These are phyloP conservation scores for Polia nebulosa DNA, from an alignment of 2,888 invertebrate genomes.

Conservation along the genomic window DNA sequence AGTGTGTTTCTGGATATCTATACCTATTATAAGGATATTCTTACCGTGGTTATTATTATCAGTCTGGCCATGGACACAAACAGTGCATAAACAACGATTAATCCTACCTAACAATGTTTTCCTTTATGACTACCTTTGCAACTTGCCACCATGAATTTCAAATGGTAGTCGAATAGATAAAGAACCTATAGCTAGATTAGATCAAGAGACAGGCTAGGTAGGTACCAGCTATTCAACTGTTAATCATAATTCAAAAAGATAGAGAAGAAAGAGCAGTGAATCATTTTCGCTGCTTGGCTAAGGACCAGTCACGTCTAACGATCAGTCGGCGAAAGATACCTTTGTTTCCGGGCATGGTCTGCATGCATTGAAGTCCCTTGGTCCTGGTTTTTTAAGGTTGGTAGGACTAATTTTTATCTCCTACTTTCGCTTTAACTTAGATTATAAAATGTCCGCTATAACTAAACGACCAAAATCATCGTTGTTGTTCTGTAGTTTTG, in stretches of 20 bases:
- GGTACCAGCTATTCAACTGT: not conserved
- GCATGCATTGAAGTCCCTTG: not conserved
- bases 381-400: not conserved
- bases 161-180: not conserved
- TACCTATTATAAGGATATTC: too few relatives aligned
- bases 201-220: not conserved
- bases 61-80: not conserved
- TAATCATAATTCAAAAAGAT: not conserved
- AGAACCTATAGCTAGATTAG: too few relatives aligned
- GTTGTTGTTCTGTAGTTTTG: not conserved
- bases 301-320: too few relatives aligned
- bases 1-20: too few relatives aligned
- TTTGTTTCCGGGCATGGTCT: too few relatives aligned
- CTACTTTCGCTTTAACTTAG: not conserved
- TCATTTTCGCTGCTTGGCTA: too few relatives aligned
- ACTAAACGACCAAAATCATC: not conserved
- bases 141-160: constrained; percentile 12
- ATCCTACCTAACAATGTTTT: constrained; percentile 2
- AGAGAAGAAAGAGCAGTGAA: not conserved
- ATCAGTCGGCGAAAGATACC: too few relatives aligned
- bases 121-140: constrained; percentile 1
- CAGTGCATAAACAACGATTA: not conserved
- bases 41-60: not conserved
- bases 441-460: too few relatives aligned
- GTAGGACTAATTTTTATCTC: not conserved